phyloP scores from a whole-genome alignment of 2,888 invertebrate species.

The Poecilobothrus nobilitatus region DNA sequence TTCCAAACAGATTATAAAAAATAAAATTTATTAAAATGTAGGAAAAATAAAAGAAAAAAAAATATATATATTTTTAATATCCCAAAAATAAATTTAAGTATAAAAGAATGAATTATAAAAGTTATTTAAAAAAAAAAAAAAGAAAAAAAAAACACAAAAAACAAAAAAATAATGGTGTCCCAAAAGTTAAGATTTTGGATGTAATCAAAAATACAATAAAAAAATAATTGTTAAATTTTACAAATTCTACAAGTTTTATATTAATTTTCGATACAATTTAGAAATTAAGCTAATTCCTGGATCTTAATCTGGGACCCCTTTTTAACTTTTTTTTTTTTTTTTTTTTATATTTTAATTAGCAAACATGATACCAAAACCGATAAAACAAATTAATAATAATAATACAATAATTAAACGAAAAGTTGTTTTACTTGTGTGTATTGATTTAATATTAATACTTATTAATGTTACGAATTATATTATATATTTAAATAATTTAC shows the following conservation, averaged over 20 bases:
- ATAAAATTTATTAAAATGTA: slow-evolving; percentile 10
- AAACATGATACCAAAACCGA: neutral
- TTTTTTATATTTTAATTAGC: neutral
- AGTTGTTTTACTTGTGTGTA: neutral
- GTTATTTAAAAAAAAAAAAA: slow-evolving; percentile 14
- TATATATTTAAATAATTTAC: neutral
- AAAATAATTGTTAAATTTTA: no score
- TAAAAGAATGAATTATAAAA: slow-evolving; percentile 19
- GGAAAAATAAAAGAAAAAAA: neutral
- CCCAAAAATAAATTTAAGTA: slow-evolving; percentile 29
- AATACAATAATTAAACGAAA: neutral
- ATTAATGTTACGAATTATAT: neutral
- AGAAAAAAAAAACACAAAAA: slow-evolving; percentile 23
- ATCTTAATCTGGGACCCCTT: no score
- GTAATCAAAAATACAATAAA: slow-evolving; percentile 7
- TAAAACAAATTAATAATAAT: neutral
- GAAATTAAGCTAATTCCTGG: no score
- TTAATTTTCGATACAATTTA: no score
- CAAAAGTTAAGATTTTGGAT: slow-evolving; percentile 18
- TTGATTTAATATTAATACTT: neutral
- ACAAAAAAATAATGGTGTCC: slow-evolving; percentile 24
- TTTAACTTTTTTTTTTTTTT: neutral
- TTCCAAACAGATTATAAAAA: slow-evolving; percentile 31
- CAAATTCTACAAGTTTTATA: no score
- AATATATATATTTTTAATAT: slow-evolving; percentile 14